phyloP scores from a whole-genome alignment of 2,797 vertebrate genomes.

The Tokudaia tokunoshimensis region DNA sequence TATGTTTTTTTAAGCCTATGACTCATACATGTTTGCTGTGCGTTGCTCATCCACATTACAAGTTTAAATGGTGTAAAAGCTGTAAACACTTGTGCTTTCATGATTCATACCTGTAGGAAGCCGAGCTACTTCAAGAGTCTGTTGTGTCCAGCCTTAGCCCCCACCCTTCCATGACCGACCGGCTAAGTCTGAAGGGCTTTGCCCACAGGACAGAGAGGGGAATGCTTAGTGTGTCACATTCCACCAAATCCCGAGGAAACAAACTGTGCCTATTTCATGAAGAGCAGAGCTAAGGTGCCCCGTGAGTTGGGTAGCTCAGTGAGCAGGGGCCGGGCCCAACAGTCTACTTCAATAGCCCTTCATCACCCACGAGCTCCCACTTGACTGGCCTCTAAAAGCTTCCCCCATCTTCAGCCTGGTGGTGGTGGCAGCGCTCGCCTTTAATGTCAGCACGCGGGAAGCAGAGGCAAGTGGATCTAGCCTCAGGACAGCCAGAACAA shows the following conservation, averaged over 20 bases:
- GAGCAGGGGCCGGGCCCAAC: neutral
- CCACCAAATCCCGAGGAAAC: neutral
- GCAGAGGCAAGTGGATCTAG: neutral
- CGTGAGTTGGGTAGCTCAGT: neutral
- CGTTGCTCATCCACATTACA: neutral
- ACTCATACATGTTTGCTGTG: neutral
- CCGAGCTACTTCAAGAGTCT: neutral
- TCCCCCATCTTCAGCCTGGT: neutral
- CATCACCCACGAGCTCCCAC: neutral
- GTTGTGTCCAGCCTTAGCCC: neutral
- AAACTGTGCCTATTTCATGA: neutral
- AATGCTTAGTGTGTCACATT: neutral
- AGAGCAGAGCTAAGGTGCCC: neutral
- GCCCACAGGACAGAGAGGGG: neutral
- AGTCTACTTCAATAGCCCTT: too few relatives aligned
- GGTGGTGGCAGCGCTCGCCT: neutral
- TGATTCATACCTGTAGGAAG: neutral
- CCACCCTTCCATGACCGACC: neutral
- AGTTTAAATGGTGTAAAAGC: neutral
- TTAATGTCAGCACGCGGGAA: neutral
- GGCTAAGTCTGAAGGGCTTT: neutral
- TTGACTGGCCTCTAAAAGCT: neutral
- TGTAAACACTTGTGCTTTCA: neutral
- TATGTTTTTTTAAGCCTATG: constrained; percentile 21
- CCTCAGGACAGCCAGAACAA: neutral